Conservation (phyloP, 2,888 invertebrate genomes). For the Chirona hameri region DNA sequence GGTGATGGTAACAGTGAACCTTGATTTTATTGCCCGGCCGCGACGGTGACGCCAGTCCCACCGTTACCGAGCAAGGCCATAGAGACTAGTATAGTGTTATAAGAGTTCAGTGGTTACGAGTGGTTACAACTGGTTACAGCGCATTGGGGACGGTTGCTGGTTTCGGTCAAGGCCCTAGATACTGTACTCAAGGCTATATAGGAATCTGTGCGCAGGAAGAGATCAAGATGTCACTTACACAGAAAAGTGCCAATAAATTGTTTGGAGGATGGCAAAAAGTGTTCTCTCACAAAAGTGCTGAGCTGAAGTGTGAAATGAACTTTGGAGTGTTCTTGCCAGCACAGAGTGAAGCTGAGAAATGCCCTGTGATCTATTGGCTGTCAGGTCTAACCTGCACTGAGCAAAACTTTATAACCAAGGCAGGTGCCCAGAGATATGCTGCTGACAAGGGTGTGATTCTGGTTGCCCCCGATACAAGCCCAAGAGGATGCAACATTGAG, state of each 20-base stretch:
- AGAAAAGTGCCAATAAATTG: slow-evolving; percentile 54
- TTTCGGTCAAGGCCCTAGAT: no score
- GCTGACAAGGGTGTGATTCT: slow-evolving; percentile 78
- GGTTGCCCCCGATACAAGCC: slow-evolving; percentile 94
- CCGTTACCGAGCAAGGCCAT: no score
- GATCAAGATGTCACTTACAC: neutral
- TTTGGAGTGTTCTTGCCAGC: slow-evolving; percentile 89
- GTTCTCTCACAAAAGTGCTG: slow-evolving; percentile 61
- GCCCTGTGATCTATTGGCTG: slow-evolving; percentile 81
- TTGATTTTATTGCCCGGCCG: no score
- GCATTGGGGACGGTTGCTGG: no score
- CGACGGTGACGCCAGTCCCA: no score
- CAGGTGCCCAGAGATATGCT: slow-evolving; percentile 90
- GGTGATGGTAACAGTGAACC: no score
- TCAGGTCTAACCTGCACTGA: slow-evolving; percentile 92
- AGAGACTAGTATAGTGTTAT: no score
- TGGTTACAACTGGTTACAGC: no score
- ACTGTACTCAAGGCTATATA: no score
- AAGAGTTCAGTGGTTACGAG: no score
- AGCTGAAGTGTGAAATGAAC: slow-evolving; percentile 75
- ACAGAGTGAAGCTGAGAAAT: slow-evolving; percentile 52
- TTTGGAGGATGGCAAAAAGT: slow-evolving; percentile 85
- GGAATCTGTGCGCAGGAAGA: no score
- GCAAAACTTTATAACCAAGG: slow-evolving; percentile 91
- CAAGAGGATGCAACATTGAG: slow-evolving; percentile 79